Percentiles rank a stretch among this genome's conserved stretches.
Evolutionary conservation across 92 coral and sea anemone genomes (phyloP).

Genomic region (Phenganax subtilis): DNA sequence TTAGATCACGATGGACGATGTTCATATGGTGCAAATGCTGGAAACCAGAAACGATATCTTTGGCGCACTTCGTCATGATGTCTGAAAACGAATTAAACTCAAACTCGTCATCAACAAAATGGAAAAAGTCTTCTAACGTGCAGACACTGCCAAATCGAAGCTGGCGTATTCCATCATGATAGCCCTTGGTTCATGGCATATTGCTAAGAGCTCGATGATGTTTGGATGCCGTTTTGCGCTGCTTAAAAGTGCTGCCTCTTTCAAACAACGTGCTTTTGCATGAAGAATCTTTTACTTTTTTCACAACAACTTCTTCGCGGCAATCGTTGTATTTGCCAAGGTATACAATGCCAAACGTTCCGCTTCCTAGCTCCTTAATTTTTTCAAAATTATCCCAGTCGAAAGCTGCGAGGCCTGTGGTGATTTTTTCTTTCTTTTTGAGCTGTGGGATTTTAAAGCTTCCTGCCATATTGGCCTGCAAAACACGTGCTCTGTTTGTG

Average conservation of each 20-base stretch:
- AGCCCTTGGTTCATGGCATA: constrained; percentile 43
- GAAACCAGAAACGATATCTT: constrained; percentile 30
- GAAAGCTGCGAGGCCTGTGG: neutral
- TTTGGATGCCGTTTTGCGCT: constrained; percentile 37
- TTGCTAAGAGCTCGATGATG: constrained; percentile 24
- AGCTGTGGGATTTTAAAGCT: constrained; percentile 1
- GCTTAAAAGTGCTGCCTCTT: constrained; percentile 39
- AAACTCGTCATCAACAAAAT: constrained; percentile 45
- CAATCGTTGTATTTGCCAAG: neutral
- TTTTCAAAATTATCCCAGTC: neutral
- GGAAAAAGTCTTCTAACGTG: constrained; percentile 42
- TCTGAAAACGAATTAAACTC: constrained; percentile 44
- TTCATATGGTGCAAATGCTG: constrained; percentile 26
- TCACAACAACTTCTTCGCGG: constrained; percentile 11
- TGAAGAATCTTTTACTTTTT: constrained; percentile 42
- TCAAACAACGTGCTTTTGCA: constrained; percentile 23
- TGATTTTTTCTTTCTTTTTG: constrained; percentile 1
- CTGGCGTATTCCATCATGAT: constrained; percentile 48
- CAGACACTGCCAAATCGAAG: constrained; percentile 45
- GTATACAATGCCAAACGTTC: constrained; percentile 15
- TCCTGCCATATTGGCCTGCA: constrained; percentile 4
- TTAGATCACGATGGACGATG: constrained; percentile 14
- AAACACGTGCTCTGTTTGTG: too few relatives aligned
- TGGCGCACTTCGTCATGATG: constrained; percentile 42
- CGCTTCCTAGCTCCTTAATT: constrained; percentile 13